Base-by-base conservation (phyloP, 2,888 invertebrate species). In the Euzetes globulus region DNA sequence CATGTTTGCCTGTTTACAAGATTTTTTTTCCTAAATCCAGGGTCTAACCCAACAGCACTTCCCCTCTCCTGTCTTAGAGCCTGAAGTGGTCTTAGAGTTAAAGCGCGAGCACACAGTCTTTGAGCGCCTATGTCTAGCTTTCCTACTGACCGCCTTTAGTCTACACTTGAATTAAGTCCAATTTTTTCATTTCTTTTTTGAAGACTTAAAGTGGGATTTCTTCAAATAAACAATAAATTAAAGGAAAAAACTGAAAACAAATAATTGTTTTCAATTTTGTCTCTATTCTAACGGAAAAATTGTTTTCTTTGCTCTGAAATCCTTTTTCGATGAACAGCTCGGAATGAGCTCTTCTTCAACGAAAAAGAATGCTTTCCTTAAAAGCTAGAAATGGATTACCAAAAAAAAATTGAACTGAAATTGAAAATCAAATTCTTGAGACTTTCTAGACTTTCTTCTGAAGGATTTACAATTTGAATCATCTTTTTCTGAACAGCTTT, bases 1-100 rank as follows among this genome's bases (percentile, higher is more conserved):
- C 63, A 63, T 63, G 70, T 70, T 70, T 70, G 70, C 5, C 47
- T 70, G 70, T 70, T 70, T 70, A 70, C 70, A 70, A 70, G 70
- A 37, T 22, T 65, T 65, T 41, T 19, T 25, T 29, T n/a, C 4
- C 50, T 4, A 50, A 58, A 41, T 41, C 41, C 41, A 7, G 41
- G 41, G 9, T 11, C 41, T 15, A 70, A 47, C 41, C 25, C 70
- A 33, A 33, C 60, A 2, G 41, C 22, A 19, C 70, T 47, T 70
- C 70, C 47, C 70, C 70, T 70, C 70, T 70, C 70, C 70, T 45
- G 70, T 70, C 25, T 70, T 70, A 41, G 25, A 33, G 45, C n/a
- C 7, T 25, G 47, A 70, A 47, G 70, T 25, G 33, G 11, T 7
- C n/a, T 37, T 65, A 37, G 37, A 33, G n/a, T 33, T 15, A n/a